Conservation (phyloP, 2,888 invertebrate genomes). For the Sthenelais limicola region DNA sequence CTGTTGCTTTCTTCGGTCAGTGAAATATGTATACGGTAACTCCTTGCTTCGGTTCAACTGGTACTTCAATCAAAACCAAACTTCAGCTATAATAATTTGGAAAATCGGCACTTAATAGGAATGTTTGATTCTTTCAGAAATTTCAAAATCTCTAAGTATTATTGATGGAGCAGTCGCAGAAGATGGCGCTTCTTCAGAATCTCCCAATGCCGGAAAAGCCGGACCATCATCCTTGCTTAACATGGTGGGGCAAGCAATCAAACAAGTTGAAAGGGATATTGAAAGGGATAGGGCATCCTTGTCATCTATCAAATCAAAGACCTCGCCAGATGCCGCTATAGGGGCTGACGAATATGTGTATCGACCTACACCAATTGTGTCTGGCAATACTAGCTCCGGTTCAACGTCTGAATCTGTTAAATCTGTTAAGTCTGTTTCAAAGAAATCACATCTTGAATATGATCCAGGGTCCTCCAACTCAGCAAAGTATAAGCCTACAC, state of each 20-base stretch:
- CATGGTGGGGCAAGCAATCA: conserved; percentile 49
- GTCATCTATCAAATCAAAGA: neutral
- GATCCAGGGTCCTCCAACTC: neutral
- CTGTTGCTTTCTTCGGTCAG: too few relatives aligned
- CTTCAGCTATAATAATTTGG: too few relatives aligned
- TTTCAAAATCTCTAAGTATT: neutral
- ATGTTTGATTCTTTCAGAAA: neutral
- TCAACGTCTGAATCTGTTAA: neutral
- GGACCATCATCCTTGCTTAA: conserved; percentile 43
- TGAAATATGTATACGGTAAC: too few relatives aligned
- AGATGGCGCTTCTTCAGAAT: conserved; percentile 31
- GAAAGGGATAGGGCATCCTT: conserved; percentile 39
- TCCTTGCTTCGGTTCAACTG: too few relatives aligned
- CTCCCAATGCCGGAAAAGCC: neutral
- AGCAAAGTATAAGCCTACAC: conserved; percentile 50
- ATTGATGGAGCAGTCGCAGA: neutral
- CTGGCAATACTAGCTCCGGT: neutral
- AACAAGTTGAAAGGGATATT: conserved; percentile 43
- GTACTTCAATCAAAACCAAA: too few relatives aligned
- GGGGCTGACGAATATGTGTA: conserved; percentile 18
- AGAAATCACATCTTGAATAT: conserved; percentile 2
- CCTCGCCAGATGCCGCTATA: neutral
- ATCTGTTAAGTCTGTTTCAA: neutral
- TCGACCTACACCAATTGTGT: conserved; percentile 39
- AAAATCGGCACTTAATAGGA: neutral